A percentile compares a stretch with the other conserved stretches of the same genome.
Conservation (phyloP, 2,888 invertebrate genomes). For the Rhaphigaster nebulosa region DNA sequence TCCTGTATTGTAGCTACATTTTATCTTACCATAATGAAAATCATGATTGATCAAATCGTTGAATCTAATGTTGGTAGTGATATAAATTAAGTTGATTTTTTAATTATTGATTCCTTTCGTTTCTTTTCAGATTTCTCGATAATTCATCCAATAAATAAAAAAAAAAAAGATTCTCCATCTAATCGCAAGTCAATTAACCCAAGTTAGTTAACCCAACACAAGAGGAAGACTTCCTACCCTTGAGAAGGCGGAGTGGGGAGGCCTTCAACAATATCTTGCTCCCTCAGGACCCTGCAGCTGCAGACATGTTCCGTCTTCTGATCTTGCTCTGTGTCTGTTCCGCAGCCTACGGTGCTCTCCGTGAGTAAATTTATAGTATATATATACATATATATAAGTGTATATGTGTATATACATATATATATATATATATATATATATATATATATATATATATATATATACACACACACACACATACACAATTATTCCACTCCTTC, state of each 20-base stretch:
- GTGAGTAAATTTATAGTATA: background rate
- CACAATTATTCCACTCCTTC: too few species aligned
- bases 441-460: too few species aligned
- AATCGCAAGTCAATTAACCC: too few species aligned
- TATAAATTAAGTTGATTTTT: too few species aligned
- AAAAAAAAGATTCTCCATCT: background rate
- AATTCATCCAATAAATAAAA: background rate
- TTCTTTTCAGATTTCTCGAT: background rate
- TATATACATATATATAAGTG: background rate
- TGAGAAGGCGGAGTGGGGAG: background rate
- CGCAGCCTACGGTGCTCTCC: background rate
- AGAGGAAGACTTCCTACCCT: background rate
- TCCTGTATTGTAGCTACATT: too few species aligned
- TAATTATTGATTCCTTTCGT: too few species aligned
- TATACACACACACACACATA: too few species aligned
- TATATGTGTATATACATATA: too few species aligned
- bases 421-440: too few species aligned
- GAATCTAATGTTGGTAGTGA: too few species aligned
- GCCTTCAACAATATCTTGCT: background rate
- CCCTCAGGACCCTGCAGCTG: background rate
- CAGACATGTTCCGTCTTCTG: slow-evolving; percentile 6
- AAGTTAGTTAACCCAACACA: background rate
- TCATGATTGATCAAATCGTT: too few species aligned
- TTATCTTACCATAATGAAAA: too few species aligned
- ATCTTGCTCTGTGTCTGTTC: background rate